Evolutionary conservation across 2,888 invertebrate species (phyloP), one percentile per base, ranked within the genome.

Genomic region (Ditylenchus weischeri): DNA sequence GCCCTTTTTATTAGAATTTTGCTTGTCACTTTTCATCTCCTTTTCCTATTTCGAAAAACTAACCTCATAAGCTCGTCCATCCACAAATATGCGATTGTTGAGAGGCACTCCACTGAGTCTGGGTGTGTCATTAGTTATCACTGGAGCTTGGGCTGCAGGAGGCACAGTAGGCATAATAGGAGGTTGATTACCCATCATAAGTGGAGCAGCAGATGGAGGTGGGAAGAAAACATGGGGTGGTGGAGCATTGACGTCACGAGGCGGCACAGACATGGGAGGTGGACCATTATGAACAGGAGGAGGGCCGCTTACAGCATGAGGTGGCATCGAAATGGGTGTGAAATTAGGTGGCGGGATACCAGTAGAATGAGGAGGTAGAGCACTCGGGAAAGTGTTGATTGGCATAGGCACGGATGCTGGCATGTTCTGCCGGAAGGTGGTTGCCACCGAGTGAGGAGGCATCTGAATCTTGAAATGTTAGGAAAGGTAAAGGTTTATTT

Each of bases 1-100:
- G n/a, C n/a, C n/a, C n/a, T n/a, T n/a, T n/a, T n/a, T n/a, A n/a
- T n/a, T n/a, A n/a, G n/a, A n/a, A n/a, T n/a, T n/a, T n/a, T n/a
- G n/a, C n/a, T n/a, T n/a, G n/a, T n/a, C n/a, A n/a, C n/a, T n/a
- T n/a, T n/a, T n/a, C n/a, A n/a, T n/a, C n/a, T n/a, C n/a, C n/a
- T n/a, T n/a, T n/a, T n/a, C n/a, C n/a, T n/a, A n/a, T n/a, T n/a
- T n/a, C n/a, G n/a, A n/a, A n/a, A n/a, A n/a, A 47, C 64, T 50
- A 23, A 78, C 83, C 74, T 83, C 82, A 68, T 83, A 81, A 2
- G 81, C 79, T 47, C 77, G 76, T n/a, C 81, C 81, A 62, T 83
- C 83, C 49, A 83, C 81, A 65, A 83, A 83, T 29, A 83, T 81
- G 5, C 81, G 72, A 57, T 83, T 83, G 69, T 83, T 83, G 21